These are phyloP conservation scores for Muscicapa comitata DNA, from an alignment of 2,797 vertebrate species.

Conservation along the genomic window DNA sequence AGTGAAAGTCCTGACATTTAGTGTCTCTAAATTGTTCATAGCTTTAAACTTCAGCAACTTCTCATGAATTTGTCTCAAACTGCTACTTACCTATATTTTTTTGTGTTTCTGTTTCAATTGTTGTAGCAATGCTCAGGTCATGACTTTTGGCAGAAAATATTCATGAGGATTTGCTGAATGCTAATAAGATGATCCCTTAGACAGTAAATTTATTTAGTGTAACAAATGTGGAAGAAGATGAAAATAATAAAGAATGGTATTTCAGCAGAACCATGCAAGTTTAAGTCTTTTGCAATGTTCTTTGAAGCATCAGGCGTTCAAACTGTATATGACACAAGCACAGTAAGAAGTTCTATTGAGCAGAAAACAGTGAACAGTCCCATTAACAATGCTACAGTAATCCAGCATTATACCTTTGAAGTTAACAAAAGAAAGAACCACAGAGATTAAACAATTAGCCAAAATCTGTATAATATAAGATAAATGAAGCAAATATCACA, in stretches of 20 bases:
- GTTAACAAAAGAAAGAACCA: not conserved
- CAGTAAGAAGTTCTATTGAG: not conserved
- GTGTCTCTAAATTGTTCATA: not conserved
- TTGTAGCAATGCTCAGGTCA: not conserved
- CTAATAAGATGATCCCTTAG: not conserved
- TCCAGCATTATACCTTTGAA: not conserved
- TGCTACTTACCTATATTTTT: not conserved
- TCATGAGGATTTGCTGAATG: not conserved
- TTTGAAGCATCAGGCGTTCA: not conserved
- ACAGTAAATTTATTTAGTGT: not conserved
- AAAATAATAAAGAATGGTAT: not conserved
- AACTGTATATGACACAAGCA: not conserved
- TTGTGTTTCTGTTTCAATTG: not conserved
- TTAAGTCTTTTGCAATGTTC: not conserved
- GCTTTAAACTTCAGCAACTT: not conserved
- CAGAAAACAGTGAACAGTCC: not conserved
- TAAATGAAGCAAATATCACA: not conserved
- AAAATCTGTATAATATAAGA: not conserved
- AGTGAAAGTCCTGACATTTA: not conserved
- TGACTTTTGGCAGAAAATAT: not conserved
- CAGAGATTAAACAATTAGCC: not conserved
- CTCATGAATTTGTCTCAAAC: not conserved
- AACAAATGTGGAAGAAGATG: not conserved
- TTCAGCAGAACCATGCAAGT: not conserved
- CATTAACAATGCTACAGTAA: not conserved